A percentile compares a stretch with the other conserved stretches of the same genome.
Conservation (phyloP, 2,888 invertebrate genomes). For the Celastrina argiolus region DNA sequence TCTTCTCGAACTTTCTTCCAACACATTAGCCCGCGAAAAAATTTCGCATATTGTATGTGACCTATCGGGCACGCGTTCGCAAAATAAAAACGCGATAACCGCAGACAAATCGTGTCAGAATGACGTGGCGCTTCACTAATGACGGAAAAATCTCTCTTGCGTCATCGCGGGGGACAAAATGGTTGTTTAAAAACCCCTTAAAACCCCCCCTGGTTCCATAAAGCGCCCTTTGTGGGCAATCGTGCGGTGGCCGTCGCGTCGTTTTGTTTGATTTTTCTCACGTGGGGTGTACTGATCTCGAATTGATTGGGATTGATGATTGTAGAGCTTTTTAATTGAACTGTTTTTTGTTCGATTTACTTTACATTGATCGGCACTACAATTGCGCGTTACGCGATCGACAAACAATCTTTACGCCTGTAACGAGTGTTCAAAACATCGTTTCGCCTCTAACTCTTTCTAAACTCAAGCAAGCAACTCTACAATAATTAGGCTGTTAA, state of each 20-base stretch:
- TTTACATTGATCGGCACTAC: conserved; percentile 14
- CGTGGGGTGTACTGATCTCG: conserved; percentile 53
- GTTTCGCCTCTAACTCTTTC: not conserved
- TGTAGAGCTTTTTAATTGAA: conserved; percentile 38
- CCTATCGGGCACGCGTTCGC: conserved; percentile 50
- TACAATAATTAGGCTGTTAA: not conserved
- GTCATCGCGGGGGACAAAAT: conserved; percentile 53
- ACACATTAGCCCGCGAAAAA: conserved; percentile 68
- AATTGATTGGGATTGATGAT: conserved; percentile 74
- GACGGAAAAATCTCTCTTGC: conserved; percentile 67
- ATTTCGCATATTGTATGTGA: conserved; percentile 71
- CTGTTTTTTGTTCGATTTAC: conserved; percentile 22
- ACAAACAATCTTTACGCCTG: not conserved
- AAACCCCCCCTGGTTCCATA: conserved; percentile 39
- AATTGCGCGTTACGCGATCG: conserved; percentile 17
- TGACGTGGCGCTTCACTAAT: conserved; percentile 69
- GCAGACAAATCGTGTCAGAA: conserved; percentile 70
- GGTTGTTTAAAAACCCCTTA: conserved; percentile 52
- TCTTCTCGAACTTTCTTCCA: conserved; percentile 63
- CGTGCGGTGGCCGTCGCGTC: conserved; percentile 54
- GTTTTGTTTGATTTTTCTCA: conserved; percentile 71
- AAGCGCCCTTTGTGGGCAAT: conserved; percentile 56
- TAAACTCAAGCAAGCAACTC: not conserved
- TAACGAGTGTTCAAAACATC: not conserved
- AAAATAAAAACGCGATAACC: conserved; percentile 66